Conservation (phyloP, 2,113 vertebrate genomes). For the Mesembrinibis cayennensis region DNA sequence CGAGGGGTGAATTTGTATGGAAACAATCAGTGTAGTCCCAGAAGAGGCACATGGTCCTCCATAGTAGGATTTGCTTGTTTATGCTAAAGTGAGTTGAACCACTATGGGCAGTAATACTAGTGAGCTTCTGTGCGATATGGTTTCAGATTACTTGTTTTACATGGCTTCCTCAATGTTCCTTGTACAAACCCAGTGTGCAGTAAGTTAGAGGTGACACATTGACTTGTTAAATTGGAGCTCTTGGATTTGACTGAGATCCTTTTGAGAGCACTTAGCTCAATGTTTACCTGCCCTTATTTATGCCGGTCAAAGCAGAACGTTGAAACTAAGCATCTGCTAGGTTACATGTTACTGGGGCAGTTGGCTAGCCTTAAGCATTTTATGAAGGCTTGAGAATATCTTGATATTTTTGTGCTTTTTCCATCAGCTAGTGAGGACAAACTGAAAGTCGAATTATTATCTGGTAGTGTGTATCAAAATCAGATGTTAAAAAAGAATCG, state of each 20-base stretch:
- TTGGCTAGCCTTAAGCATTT: background rate
- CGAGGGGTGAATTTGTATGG: background rate
- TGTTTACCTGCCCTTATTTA: conserved; percentile 46
- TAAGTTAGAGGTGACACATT: conserved; percentile 28
- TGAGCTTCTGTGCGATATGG: background rate
- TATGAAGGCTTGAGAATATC: background rate
- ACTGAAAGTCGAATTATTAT: background rate
- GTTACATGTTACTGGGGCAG: background rate
- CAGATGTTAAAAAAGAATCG: background rate
- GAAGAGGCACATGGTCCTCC: background rate
- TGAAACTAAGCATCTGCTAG: background rate
- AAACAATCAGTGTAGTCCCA: background rate
- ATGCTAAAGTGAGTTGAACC: background rate
- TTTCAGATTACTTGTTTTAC: conserved; percentile 17
- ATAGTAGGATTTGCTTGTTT: background rate
- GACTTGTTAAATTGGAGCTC: conserved; percentile 33
- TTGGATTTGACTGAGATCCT: conserved; percentile 42
- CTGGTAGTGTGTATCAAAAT: background rate
- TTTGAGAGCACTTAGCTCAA: background rate
- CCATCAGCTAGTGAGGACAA: background rate
- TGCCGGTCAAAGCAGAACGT: background rate
- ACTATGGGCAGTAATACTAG: background rate
- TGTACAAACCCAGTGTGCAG: conserved; percentile 21
- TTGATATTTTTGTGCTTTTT: background rate
- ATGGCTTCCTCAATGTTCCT: conserved; percentile 21